These are phyloP conservation scores for Sisyra nigra DNA, from an alignment of 2,888 invertebrate species.

Conservation along the genomic window DNA sequence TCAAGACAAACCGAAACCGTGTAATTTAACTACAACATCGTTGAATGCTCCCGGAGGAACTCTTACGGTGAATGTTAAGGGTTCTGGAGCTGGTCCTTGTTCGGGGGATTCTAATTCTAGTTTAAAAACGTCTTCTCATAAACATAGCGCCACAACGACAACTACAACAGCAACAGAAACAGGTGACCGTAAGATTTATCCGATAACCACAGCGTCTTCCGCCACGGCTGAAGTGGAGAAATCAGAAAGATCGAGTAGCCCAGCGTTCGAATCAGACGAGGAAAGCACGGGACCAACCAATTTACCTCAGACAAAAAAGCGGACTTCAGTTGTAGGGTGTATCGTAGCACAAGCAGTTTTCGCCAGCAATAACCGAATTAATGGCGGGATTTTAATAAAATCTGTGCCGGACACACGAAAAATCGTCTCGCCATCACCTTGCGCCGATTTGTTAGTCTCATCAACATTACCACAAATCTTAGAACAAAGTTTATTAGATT, in stretches of 20 bases:
- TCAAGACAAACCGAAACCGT: slow-evolving; percentile 51
- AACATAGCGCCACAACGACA: slow-evolving; percentile 38
- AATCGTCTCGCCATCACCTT: slow-evolving; percentile 20
- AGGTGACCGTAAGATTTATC: slow-evolving; percentile 17
- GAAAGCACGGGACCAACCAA: slow-evolving; percentile 53
- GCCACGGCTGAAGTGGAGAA: slow-evolving; percentile 42
- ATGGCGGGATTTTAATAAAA: slow-evolving; percentile 34
- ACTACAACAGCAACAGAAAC: slow-evolving; percentile 35
- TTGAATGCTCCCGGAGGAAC: slow-evolving; percentile 16
- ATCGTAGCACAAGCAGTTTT: slow-evolving; percentile 42
- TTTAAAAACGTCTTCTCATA: slow-evolving; percentile 40
- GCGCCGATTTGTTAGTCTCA: slow-evolving; percentile 16
- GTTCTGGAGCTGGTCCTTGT: slow-evolving; percentile 15
- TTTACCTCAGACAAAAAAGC: slow-evolving; percentile 29
- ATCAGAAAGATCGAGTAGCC: slow-evolving; percentile 75
- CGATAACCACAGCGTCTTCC: slow-evolving; percentile 15
- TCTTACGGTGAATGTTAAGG: slow-evolving; percentile 18
- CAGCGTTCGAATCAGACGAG: slow-evolving; percentile 90
- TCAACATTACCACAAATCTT: slow-evolving; percentile 44
- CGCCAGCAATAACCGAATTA: slow-evolving; percentile 36
- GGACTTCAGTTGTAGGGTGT: slow-evolving; percentile 50
- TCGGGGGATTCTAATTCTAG: slow-evolving; percentile 43
- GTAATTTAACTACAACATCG: slow-evolving; percentile 24
- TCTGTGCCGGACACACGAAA: slow-evolving; percentile 15
- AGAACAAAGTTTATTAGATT: slow-evolving; percentile 44